Conservation (phyloP, 2,888 invertebrate species). For the Tenthredo amoena region DNA sequence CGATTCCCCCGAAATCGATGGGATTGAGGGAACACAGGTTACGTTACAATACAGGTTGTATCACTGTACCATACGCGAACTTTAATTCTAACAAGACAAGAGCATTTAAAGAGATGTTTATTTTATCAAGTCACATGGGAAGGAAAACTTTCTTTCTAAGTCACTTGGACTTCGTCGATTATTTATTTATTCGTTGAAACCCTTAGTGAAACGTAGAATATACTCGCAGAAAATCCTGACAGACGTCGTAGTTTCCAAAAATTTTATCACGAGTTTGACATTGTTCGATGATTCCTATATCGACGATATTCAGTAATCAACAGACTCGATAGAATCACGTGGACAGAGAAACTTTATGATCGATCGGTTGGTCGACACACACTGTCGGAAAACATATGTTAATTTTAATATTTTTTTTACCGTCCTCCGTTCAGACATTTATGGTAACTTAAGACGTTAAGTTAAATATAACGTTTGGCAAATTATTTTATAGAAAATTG, state of each 20-base stretch:
- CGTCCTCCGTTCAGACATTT: background rate
- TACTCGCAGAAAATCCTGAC: background rate
- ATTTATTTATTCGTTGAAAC: background rate
- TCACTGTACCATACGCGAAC: background rate
- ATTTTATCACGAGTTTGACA: background rate
- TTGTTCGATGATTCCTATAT: too few relatives aligned
- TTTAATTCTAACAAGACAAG: background rate
- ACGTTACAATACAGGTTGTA: background rate
- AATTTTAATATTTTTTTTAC: background rate
- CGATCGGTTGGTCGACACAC: too few relatives aligned
- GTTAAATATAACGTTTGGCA: background rate
- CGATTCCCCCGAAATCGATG: conserved; percentile 35
- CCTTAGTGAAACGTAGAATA: background rate
- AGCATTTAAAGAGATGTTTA: conserved; percentile 10
- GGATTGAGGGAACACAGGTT: conserved; percentile 22
- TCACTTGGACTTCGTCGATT: background rate
- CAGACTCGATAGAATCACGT: too few relatives aligned
- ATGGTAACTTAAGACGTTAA: background rate
- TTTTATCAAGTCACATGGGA: background rate
- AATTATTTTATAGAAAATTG: too few relatives aligned
- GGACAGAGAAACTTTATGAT: too few relatives aligned
- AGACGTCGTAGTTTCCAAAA: background rate
- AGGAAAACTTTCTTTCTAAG: background rate
- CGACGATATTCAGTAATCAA: too few relatives aligned
- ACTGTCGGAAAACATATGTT: background rate